Evolutionary conservation across 2,888 invertebrate species (phyloP).

Genomic region (Chloromyia formosa): DNA sequence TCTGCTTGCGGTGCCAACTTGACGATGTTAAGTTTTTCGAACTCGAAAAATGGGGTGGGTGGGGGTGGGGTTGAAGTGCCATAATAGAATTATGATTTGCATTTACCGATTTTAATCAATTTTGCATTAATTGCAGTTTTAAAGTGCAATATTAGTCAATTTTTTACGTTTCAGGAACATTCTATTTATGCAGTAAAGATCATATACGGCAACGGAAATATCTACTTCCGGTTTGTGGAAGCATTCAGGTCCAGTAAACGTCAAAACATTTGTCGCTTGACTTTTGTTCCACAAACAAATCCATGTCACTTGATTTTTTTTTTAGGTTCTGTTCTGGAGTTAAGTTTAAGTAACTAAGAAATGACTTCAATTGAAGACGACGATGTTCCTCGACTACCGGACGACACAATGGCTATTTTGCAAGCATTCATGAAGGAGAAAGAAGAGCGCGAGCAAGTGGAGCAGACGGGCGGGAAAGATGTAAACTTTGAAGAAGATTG

Average conservation of each 20-base stretch:
- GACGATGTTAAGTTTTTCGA: background rate
- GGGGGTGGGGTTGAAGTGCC: too few relatives aligned
- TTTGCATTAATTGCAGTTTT: too few relatives aligned
- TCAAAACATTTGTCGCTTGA: background rate
- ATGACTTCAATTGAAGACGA: conserved; percentile 57
- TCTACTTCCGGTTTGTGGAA: conserved; percentile 7
- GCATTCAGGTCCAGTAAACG: background rate
- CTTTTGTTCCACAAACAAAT: background rate
- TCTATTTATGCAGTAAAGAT: too few relatives aligned
- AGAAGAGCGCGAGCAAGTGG: conserved; percentile 69
- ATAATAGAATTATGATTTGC: too few relatives aligned
- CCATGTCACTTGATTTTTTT: background rate
- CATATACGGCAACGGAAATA: too few relatives aligned
- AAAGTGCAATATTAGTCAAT: too few relatives aligned
- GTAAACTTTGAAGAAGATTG: conserved; percentile 80
- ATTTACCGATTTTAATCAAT: too few relatives aligned
- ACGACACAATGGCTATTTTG: conserved; percentile 76
- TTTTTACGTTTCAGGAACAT: too few relatives aligned
- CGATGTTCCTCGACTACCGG: conserved; percentile 73
- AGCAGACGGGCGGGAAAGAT: conserved; percentile 64
- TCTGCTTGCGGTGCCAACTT: conserved; percentile 6
- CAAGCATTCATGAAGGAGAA: conserved; percentile 82
- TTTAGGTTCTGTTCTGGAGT: background rate
- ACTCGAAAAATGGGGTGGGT: background rate
- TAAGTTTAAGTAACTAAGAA: background rate